phyloP scores from a whole-genome alignment of 2,888 invertebrate species.

The Acleris sparsana region DNA sequence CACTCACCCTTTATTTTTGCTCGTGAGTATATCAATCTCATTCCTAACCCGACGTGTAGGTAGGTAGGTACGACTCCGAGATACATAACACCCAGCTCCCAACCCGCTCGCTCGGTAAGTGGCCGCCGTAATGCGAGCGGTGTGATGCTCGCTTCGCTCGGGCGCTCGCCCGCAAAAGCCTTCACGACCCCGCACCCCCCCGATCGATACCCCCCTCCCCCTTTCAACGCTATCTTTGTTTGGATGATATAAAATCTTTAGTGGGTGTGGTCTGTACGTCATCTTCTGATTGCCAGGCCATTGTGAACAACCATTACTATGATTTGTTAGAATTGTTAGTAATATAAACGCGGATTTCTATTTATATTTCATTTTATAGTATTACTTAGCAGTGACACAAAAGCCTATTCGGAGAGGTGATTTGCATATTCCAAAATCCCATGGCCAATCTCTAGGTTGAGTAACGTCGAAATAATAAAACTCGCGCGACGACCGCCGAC shows the following conservation, averaged over 20 bases:
- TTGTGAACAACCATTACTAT: conserved; percentile 54
- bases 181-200: conserved; percentile 44
- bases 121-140: conserved; percentile 49
- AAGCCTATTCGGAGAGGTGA: conserved; percentile 48
- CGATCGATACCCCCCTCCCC: conserved; percentile 49
- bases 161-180: conserved; percentile 48
- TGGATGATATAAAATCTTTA: conserved; percentile 77
- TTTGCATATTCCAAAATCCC: conserved; percentile 41
- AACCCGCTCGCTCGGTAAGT: conserved; percentile 40
- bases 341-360: conserved; percentile 38
- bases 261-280: conserved; percentile 66
- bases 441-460: conserved; percentile 55
- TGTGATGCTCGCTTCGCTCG: conserved; percentile 54
- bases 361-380: conserved; percentile 45
- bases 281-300: conserved; percentile 51
- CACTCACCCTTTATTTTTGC: no score
- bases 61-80: no score
- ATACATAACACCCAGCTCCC: not conserved
- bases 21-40: no score
- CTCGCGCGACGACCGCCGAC: conserved; percentile 54
- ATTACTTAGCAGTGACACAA: conserved; percentile 43
- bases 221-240: conserved; percentile 64
- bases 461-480: conserved; percentile 67
- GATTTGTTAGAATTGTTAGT: conserved; percentile 59
- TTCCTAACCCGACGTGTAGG: no score